Evolutionary conservation across 2,113 vertebrate genomes (phyloP), one percentile per base, ranked within the genome.

Genomic region (Perognathus longimembris): DNA sequence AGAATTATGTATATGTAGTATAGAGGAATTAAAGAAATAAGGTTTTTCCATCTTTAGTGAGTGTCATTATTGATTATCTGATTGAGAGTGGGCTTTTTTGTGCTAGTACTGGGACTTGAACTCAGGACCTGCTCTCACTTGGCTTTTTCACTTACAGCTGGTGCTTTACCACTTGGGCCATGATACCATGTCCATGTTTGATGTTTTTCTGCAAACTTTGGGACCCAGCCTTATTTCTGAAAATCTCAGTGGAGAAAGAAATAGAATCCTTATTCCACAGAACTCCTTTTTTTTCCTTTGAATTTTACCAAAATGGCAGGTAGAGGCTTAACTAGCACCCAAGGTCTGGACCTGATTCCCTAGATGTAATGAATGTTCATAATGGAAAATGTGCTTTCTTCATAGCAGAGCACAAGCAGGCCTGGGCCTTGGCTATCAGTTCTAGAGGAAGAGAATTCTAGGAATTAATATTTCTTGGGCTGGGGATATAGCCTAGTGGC

Each of bases 221-320:
- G 45, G 77, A 93, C 66, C 81, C 96, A 75, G 21, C 22, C 54
- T 81, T 70, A 89, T 86, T 90, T 90, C 30, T 85, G 22, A 92
- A 93, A 17, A 86, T 50, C 32, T 36, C 30, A 78, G 18, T 87
- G 40, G 54, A 69, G 36, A n/a, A 89, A 94, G 40, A 95, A 89
- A 85, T 45, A 90, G 34, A 80, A 88, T 93, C 64, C 24, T 94
- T 83, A 54, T 89, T 93, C 50, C 75, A 45, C 45, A 70, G 9
- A 1, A 26, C 73, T 89, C 93, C 57, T 45, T 89, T 1, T 94
- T 95, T 94, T 40, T 26, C 20, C 50, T 54, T 90, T 81, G 50
- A 61, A 54, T 94, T 66, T 57, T 91, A 71, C n/a, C 77, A 21
- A 7, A 85, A 59, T 73, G 24, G 18, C 73, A 22, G 30, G 69